Base-by-base conservation (phyloP, 2,113 vertebrate genomes). In the Vulpes vulpes region DNA sequence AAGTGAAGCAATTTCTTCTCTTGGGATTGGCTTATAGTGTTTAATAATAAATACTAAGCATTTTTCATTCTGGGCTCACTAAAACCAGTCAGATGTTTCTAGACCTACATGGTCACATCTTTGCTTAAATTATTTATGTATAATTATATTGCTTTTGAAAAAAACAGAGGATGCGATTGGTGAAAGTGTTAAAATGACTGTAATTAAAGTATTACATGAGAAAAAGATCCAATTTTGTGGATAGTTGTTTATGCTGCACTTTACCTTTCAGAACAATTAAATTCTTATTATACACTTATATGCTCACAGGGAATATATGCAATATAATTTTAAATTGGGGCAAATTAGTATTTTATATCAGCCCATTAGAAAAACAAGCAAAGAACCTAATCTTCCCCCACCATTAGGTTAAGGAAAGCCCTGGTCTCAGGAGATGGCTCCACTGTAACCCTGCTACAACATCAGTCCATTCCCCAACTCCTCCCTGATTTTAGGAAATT, bases 181-280 rank as follows among this genome's bases (percentile, higher is more conserved):
- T 79, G 25, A 94, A 30, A 32, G 65, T 94, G 64, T 94, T 96
- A 94, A 94, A 97, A 97, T 95, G 82, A 96, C 94, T 98, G 53
- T 97, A 96, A 96, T 97, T 98, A 97, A 96, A 93, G 82, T 89
- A 95, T 94, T 67, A 91, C 82, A 96, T 14, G 49, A 98, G 60
- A 94, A 94, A 95, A 93, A 74, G 67, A 95, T 93, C 53, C 57
- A 95, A 64, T 95, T 96, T 84, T 95, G 82, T 95, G 67, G 25
- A 86, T 79, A 94, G 84, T 79, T 96, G 93, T 96, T 97, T 97
- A 86, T 91, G 93, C 82, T 95, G 55, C 57, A 95, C 84, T 97
- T 98, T 97, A 96, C 89, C 84, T 96, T 92, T 97, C 86, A 92
- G 90, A 96, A 98, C 81, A 97, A 97, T 97, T 98, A 96, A 95